Base-by-base conservation (phyloP, 30 jellyfish, hydroid and myxozoan genomes). In the Aurelia aurita complex sp. Pacific region DNA sequence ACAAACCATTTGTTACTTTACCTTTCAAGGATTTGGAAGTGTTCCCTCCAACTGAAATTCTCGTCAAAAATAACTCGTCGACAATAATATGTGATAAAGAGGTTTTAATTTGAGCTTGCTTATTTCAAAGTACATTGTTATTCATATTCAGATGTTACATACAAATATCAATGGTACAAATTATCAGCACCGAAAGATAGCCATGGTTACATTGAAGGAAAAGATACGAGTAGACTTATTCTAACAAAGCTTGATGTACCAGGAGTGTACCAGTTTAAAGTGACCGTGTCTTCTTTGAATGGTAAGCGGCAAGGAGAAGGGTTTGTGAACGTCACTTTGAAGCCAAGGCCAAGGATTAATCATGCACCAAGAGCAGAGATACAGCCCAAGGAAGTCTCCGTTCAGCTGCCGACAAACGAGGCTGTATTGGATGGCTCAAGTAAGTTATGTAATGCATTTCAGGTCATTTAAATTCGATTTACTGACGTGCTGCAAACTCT, bases 351-450 rank as follows among this genome's bases (percentile, higher is more conserved):
- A 32, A 84, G 97, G 50, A 76, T 79, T 33, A 94, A 94, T 77
- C 97, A 81, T 54, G 98, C 99, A 6, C 99, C 99, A 38, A 82
- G 99, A 43, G 99, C 99, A 2, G 99, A 72, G 16, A 81, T 94
- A 46, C 96, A 73, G 32, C 99, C 99, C 62, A 89, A 89, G 60
- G 99, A 94, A 61, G 98, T 90, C 67, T 70, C 97, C 5, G 85
- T 94, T 15, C 94, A 92, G 65, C 73, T 94, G 42, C 99, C 99
- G 2, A 89, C 91, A 16, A 94, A 89, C 53, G 92, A 81, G 36
- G 97, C 94, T 34, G 96, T 94, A 3, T 83, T 94, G 35, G 97
- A 89, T 42, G 99, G 97, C 8, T 89, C 99, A 72, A 94, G 99
- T 94, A 85, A 59, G 99, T 66, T 40, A 40, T 40, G 52, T 40